Evolutionary conservation across 2,113 vertebrate species (phyloP), one percentile per base, ranked within the genome.

Genomic region (Callochromis pleurospilus): DNA sequence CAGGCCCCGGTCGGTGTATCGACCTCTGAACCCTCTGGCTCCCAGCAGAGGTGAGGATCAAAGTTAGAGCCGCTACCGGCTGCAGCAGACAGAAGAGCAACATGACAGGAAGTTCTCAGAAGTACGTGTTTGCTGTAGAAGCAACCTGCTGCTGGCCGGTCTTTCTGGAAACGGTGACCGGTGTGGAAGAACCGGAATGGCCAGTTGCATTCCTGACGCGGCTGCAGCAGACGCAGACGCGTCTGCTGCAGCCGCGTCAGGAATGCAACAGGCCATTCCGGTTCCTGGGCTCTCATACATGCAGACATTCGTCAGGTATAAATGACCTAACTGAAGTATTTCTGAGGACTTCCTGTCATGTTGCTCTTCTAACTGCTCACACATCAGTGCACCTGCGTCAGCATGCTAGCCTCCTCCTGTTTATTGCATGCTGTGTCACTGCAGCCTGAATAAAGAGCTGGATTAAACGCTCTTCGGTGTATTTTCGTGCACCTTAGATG

Each of bases 1-100:
- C 95, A 99, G 98, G 93, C 98, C 98, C 92, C 95, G 98, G 54
- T 99, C 98, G 51, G 98, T 99, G 84, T 99, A 99, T 94, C 97
- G 98, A 83, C 98, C 98, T 93, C 95, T 99, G 93, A 99, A 99
- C 96, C 98, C 98, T 75, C 93, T 99, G 95, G 96, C 96, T 24
- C 97, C 98, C 21, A 96, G 94, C 93, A 95, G 97, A 95, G 98
- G 98, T 98, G 91, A 94, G 93, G 85, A 13, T 10, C 4, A 24
- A 5, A 21, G 12, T 49, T 12, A 19, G 6, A 51, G 3, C 5
- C 4, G 9, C 55, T 54, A 12, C 4, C 15, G 15, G 45, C 45
- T 47, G 45, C 45, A 47, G 45, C 45, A 17, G 45, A 47, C 45
- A 47, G 45, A 47, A 17, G 45, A 47, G 45, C 45, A 47, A 47